Percentiles rank a stretch among this genome's conserved stretches.
These are phyloP conservation scores for Apeltes quadracus DNA, from an alignment of 2,113 vertebrate species.

Conservation along the genomic window DNA sequence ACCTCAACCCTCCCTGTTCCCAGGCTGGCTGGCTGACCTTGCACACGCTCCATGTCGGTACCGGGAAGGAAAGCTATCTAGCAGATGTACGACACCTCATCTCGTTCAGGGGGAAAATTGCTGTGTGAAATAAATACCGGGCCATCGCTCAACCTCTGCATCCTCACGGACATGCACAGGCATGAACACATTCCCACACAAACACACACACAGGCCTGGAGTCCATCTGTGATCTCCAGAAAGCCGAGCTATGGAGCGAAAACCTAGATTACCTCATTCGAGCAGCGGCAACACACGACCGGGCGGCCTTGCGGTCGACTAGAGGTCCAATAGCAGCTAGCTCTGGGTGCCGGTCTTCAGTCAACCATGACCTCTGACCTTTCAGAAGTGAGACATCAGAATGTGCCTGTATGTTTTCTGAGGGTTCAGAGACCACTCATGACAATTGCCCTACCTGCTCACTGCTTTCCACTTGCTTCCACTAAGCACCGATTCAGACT, in stretches of 20 bases:
- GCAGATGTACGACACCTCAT: conserved; percentile 79
- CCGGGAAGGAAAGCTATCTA: conserved; percentile 72
- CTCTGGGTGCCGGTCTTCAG: neutral
- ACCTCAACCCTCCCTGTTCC: conserved; percentile 40
- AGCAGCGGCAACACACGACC: conserved; percentile 2
- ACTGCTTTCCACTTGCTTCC: neutral
- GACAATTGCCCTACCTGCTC: too few species aligned
- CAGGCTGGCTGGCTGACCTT: conserved; percentile 65
- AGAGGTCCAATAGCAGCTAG: neutral
- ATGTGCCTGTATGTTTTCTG: neutral
- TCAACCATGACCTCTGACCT: conserved; percentile 34
- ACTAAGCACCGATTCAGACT: conserved; percentile 2
- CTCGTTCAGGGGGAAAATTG: conserved; percentile 63
- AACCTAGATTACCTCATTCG: conserved; percentile 30
- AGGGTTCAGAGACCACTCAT: neutral
- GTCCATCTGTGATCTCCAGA: conserved; percentile 47
- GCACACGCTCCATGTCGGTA: conserved; percentile 33
- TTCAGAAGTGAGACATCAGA: neutral
- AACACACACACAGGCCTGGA: neutral
- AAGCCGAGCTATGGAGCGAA: conserved; percentile 39
- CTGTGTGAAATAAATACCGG: conserved; percentile 72
- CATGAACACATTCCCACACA: neutral
- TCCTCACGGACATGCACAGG: neutral
- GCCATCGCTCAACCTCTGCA: conserved; percentile 51
- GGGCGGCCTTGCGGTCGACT: neutral